A percentile compares a stretch with the other conserved stretches of the same genome.
Conservation (phyloP, 2,797 vertebrate species). For the Cirrhinus molitorella region DNA sequence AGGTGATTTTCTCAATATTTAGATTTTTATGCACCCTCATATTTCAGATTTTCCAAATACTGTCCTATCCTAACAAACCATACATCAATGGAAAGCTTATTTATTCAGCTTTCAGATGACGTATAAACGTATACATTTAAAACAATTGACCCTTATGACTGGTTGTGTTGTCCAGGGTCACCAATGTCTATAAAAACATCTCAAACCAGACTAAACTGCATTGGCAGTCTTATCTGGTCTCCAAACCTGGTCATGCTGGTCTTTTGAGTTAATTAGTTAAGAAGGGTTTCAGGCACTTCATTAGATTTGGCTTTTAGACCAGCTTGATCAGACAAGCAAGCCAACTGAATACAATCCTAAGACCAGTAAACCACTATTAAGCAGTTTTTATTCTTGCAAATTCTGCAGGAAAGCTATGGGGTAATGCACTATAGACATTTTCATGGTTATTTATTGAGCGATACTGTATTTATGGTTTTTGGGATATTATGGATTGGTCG, state of each 20-base stretch:
- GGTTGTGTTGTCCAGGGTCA: too few relatives aligned
- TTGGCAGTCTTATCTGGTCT: not conserved
- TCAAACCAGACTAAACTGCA: not conserved
- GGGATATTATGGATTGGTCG: slow-evolving; percentile 22
- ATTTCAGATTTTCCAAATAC: too few relatives aligned
- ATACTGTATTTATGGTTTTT: slow-evolving; percentile 27
- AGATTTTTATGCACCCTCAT: too few relatives aligned
- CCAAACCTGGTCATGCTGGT: not conserved
- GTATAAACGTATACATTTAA: too few relatives aligned
- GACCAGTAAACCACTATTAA: not conserved
- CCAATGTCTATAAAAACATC: too few relatives aligned
- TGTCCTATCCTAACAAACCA: too few relatives aligned
- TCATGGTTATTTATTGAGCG: slow-evolving; percentile 17
- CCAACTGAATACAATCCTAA: not conserved
- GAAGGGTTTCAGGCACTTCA: not conserved
- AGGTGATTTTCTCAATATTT: too few relatives aligned
- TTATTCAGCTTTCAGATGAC: too few relatives aligned
- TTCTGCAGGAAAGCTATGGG: not conserved
- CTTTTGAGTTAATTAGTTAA: not conserved
- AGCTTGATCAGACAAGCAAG: not conserved
- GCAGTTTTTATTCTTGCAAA: not conserved
- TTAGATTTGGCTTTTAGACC: not conserved
- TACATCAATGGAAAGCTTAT: too few relatives aligned
- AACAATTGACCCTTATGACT: too few relatives aligned
- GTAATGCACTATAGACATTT: slow-evolving; percentile 14